These are phyloP conservation scores for Mamestra configurata DNA, from an alignment of 1,140 invertebrate genomes.

Conservation along the genomic window DNA sequence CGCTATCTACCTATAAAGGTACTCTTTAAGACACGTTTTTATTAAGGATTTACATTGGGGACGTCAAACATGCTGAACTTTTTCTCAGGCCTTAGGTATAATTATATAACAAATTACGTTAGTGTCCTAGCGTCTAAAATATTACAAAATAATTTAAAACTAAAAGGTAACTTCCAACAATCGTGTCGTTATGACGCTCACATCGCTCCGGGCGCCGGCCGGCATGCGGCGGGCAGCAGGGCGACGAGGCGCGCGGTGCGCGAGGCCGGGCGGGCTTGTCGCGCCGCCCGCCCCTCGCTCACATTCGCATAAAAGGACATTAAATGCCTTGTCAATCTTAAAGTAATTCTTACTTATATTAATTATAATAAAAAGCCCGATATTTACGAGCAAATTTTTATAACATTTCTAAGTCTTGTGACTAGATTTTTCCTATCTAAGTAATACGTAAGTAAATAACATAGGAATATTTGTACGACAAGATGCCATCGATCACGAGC, in stretches of 20 bases:
- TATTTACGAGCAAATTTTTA: constrained; percentile 81
- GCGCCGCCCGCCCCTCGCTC: constrained; percentile 38
- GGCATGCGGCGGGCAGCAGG: not conserved
- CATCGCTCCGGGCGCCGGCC: not conserved
- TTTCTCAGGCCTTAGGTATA: constrained; percentile 78
- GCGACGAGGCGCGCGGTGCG: not conserved
- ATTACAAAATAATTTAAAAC: constrained; percentile 85
- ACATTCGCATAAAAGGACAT: constrained; percentile 71
- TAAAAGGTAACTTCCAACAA: constrained; percentile 86
- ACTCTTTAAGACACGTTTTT: constrained; percentile 85
- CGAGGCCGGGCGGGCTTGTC: not conserved
- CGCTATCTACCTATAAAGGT: constrained; percentile 83
- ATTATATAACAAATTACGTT: constrained; percentile 82
- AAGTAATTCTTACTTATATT: constrained; percentile 63
- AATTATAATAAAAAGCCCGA: constrained; percentile 70
- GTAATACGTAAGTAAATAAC: constrained; percentile 87
- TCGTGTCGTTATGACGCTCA: constrained; percentile 53
- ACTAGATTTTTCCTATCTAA: constrained; percentile 87
- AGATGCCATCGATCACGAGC: constrained; percentile 87
- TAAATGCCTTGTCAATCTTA: constrained; percentile 75
- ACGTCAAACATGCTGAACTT: constrained; percentile 83
- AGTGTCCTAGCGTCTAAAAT: constrained; percentile 80
- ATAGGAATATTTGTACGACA: constrained; percentile 88
- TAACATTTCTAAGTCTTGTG: constrained; percentile 87
- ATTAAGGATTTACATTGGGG: constrained; percentile 60